Evolutionary conservation across 2,797 vertebrate genomes (phyloP).

Genomic region (Lates japonicus): DNA sequence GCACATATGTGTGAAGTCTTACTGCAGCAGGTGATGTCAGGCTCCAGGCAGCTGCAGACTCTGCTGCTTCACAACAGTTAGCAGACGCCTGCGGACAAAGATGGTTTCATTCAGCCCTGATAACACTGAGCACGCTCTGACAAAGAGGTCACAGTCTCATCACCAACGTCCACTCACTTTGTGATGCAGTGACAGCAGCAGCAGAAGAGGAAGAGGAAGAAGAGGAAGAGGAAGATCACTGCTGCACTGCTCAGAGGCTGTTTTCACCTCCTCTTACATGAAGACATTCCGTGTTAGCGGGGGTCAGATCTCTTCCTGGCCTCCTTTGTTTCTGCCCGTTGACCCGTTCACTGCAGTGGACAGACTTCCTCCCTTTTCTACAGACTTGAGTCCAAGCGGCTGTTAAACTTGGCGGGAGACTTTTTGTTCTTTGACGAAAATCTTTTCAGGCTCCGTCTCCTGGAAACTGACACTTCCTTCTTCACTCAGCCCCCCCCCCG

Average conservation of each 20-base stretch:
- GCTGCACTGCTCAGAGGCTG: not conserved
- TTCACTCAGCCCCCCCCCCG: too few species aligned
- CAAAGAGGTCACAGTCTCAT: slow-evolving; percentile 36
- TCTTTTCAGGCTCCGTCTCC: slow-evolving; percentile 14
- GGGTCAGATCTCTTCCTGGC: not conserved
- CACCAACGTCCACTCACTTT: slow-evolving; percentile 3
- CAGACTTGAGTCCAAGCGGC: not conserved
- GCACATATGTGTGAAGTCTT: too few species aligned
- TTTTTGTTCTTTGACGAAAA: not conserved
- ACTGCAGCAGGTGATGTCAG: slow-evolving; percentile 29
- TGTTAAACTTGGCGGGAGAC: slow-evolving; percentile 13
- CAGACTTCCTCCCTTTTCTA: slow-evolving; percentile 12
- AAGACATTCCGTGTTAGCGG: not conserved
- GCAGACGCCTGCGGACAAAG: slow-evolving; percentile 36
- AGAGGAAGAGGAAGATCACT: not conserved
- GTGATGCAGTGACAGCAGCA: not conserved
- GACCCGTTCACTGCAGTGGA: not conserved
- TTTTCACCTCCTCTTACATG: not conserved
- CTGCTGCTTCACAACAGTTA: not conserved
- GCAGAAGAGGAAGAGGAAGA: too few species aligned
- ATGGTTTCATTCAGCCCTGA: slow-evolving; percentile 10
- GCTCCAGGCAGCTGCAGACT: slow-evolving; percentile 23
- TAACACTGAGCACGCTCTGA: not conserved
- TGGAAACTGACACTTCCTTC: slow-evolving; percentile 14
- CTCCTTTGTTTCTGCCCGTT: not conserved